Evolutionary conservation across 2,888 invertebrate genomes (phyloP).

Genomic region (Stenoptilia bipunctidactyla): DNA sequence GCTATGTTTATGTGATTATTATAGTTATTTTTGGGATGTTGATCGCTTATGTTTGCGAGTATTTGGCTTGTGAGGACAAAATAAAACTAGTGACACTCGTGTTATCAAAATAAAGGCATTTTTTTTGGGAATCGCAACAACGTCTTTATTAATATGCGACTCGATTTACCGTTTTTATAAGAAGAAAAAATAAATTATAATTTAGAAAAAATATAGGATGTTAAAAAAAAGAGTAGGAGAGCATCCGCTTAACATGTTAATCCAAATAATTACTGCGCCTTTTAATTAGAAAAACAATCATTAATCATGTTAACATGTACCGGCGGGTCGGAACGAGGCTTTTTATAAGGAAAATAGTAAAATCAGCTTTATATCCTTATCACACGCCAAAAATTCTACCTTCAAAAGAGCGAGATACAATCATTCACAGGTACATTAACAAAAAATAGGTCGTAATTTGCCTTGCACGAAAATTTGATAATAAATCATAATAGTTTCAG

Average conservation of each 20-base stretch:
- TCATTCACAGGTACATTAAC: slow-evolving; percentile 29
- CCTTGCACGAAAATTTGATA: slow-evolving; percentile 68
- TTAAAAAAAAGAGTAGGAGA: background rate
- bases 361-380: slow-evolving; percentile 46
- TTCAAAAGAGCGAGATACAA: slow-evolving; percentile 37
- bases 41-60: too few relatives aligned
- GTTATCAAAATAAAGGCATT: too few relatives aligned
- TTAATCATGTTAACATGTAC: slow-evolving; percentile 44
- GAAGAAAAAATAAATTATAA: too few relatives aligned
- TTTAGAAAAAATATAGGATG: too few relatives aligned
- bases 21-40: too few relatives aligned
- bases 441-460: slow-evolving; percentile 62
- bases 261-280: slow-evolving; percentile 54
- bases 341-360: slow-evolving; percentile 35
- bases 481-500: slow-evolving; percentile 71
- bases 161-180: too few relatives aligned
- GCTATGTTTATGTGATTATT: too few relatives aligned
- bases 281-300: slow-evolving; percentile 56
- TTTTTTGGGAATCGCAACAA: too few relatives aligned
- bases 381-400: slow-evolving; percentile 17
- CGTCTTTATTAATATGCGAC: too few relatives aligned
- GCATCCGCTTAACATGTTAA: slow-evolving; percentile 50
- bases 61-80: too few relatives aligned
- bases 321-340: slow-evolving; percentile 25
- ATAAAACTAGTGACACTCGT: too few relatives aligned